These are phyloP conservation scores for Halocynthia roretzi DNA, from an alignment of 23 tunicate species.

Conservation along the genomic window DNA sequence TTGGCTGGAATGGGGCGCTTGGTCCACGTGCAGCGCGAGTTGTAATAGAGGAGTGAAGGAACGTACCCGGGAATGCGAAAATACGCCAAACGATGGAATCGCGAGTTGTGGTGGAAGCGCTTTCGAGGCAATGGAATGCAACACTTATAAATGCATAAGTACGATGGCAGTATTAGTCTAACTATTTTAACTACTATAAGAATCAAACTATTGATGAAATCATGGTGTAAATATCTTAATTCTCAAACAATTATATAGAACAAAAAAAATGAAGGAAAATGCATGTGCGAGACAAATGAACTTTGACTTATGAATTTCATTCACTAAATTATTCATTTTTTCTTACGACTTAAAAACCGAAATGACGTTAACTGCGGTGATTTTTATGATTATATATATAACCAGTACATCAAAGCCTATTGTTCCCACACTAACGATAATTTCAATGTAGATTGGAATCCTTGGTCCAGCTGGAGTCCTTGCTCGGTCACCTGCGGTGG, in stretches of 20 bases:
- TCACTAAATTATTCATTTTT: no score
- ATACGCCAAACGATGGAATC: slow-evolving; percentile 18
- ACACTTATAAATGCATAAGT: slow-evolving; percentile 31
- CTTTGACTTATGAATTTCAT: no score
- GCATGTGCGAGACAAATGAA: no score
- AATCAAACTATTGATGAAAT: neutral
- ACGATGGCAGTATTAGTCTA: neutral
- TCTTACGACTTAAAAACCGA: no score
- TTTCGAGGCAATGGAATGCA: slow-evolving; percentile 24
- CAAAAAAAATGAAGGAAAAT: no score
- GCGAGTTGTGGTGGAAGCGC: slow-evolving; percentile 28
- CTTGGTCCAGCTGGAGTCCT: slow-evolving; percentile 23
- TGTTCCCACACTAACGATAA: no score
- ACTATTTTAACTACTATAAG: neutral
- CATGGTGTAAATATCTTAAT: neutral
- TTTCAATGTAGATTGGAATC: slow-evolving; percentile 18
- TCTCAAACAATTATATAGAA: neutral
- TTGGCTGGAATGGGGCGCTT: slow-evolving; percentile 16
- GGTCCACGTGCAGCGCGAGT: slow-evolving; percentile 13
- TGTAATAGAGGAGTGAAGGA: slow-evolving; percentile 21
- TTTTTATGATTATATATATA: no score
- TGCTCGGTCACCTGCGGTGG: slow-evolving; percentile 18
- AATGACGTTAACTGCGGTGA: no score
- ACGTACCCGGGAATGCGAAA: slow-evolving; percentile 1
- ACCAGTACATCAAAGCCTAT: no score